Base-by-base conservation (phyloP, 1,140 invertebrate genomes). In the Lepidostoma basale region DNA sequence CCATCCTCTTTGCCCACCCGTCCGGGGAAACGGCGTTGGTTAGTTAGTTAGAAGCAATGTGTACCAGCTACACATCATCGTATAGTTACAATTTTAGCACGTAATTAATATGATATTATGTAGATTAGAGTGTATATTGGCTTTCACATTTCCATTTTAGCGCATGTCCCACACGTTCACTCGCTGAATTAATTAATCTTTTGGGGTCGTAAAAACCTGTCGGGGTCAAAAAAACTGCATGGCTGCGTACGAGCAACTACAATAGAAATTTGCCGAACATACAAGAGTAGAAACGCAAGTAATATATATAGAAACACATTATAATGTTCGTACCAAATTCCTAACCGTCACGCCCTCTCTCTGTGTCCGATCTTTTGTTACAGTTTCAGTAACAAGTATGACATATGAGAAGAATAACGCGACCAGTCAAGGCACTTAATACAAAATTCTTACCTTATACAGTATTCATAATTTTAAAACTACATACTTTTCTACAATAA, bases 351-450 rank as follows among this genome's bases (percentile, higher is more conserved):
- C 26, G 52, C 52, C 52, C 23, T 39, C 28, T 56, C 28, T 36
- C 28, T 56, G 30, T 56, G 52, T 56, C 36, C 30, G 10, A 56
- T 56, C 52, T 56, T 56, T 56, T 56, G 52, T 56, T 56, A 56
- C 30, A 56, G 52, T 56, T 56, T 56, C 28, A 39, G 52, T 12
- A 16, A 56, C 52, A 33, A 6, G 52, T 56, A 36, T 56, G 0
- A 56, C 36, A 8, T n/a, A 6, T 18, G 6, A 18, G 52, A 10
- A 6, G 20, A 56, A 22, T 18, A 56, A 56, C 10, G 2, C 12
- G 52, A 18, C 22, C 16, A 56, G 52, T 33, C 10, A 39, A 2
- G 10, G 25, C 14, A 14, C 26, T 12, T 28, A 36, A 30, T 33
- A 56, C 16, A 20, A 56, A 56, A 56, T 22, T 18, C 16, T 22